Percentiles rank a stretch among this genome's conserved stretches.
Conservation (phyloP, 2,888 invertebrate species). For the Drosophila imparisetae region DNA sequence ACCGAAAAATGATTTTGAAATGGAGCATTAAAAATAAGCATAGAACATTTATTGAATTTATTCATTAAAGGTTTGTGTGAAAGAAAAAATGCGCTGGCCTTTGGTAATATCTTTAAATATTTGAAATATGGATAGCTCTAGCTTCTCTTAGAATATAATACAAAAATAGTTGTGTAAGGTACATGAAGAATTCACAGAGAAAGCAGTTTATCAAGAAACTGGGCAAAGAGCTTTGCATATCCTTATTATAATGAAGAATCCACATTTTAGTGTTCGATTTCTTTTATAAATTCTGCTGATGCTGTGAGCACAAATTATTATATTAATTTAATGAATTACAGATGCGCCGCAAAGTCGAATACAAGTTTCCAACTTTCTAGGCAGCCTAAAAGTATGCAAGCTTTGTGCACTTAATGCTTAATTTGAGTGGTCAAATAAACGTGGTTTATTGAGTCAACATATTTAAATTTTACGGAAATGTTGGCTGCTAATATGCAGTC, state of each 20-base stretch:
- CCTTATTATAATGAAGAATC: neutral
- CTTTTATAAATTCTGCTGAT: neutral
- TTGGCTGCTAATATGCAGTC: slow-evolving; percentile 18
- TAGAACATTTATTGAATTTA: neutral
- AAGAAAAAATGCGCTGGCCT: neutral
- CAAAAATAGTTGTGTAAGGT: neutral
- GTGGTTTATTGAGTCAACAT: slow-evolving; percentile 31
- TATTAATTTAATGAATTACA: neutral
- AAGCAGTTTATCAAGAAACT: neutral
- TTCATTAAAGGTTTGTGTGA: neutral
- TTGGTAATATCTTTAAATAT: neutral
- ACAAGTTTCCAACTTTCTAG: fast-evolving
- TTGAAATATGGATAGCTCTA: neutral
- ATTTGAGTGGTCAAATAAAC: slow-evolving; percentile 41
- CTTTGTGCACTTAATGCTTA: neutral
- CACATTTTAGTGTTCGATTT: neutral
- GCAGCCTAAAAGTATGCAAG: slow-evolving; percentile 12
- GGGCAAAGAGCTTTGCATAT: neutral
- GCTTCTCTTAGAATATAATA: neutral
- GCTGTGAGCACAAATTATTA: neutral
- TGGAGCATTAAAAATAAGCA: neutral
- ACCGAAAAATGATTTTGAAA: neutral
- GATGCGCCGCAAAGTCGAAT: neutral
- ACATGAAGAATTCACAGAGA: neutral
- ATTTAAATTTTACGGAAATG: slow-evolving; percentile 21